Percentiles rank a stretch among this genome's conserved stretches.
These are phyloP conservation scores for Valencia hispanica DNA, from an alignment of 2,797 vertebrate species.

Conservation along the genomic window DNA sequence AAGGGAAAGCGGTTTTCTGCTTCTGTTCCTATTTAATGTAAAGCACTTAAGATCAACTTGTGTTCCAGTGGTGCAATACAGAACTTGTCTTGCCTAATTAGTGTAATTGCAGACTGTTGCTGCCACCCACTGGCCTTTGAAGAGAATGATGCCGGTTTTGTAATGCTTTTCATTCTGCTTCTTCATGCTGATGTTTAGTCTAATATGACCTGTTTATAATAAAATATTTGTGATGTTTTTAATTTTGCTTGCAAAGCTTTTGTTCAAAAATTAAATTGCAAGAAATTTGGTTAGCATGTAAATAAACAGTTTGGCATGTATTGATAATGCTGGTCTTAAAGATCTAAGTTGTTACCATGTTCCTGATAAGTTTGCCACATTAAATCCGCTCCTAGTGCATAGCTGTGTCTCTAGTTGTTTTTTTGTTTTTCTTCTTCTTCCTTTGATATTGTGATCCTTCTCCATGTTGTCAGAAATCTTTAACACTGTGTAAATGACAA, in stretches of 20 bases:
- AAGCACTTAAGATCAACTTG: not conserved
- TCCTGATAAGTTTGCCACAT: not conserved
- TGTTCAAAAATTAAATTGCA: not conserved
- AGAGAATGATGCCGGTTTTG: slow-evolving; percentile 22
- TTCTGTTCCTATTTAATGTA: not conserved
- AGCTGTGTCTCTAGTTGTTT: not conserved
- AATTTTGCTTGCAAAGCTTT: not conserved
- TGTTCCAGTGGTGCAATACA: not conserved
- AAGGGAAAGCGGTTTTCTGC: not conserved
- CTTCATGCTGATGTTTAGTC: not conserved
- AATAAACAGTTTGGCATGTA: not conserved
- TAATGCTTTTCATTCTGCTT: not conserved
- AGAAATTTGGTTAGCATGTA: not conserved
- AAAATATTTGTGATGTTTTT: not conserved
- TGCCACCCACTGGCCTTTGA: slow-evolving; percentile 73
- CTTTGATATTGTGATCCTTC: slow-evolving; percentile 7
- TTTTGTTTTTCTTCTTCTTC: not conserved
- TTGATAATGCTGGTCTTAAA: not conserved
- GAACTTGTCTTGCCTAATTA: not conserved
- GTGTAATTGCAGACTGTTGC: slow-evolving; percentile 50
- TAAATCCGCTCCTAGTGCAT: not conserved
- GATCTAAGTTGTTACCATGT: fast-evolving
- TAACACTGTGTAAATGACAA: slow-evolving; percentile 33
- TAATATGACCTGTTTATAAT: not conserved
- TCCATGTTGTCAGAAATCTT: slow-evolving; percentile 16